Percentiles rank a stretch among this genome's conserved stretches.
phyloP scores from a whole-genome alignment of 2,113 vertebrate species.

The Eretmochelys imbricata region DNA sequence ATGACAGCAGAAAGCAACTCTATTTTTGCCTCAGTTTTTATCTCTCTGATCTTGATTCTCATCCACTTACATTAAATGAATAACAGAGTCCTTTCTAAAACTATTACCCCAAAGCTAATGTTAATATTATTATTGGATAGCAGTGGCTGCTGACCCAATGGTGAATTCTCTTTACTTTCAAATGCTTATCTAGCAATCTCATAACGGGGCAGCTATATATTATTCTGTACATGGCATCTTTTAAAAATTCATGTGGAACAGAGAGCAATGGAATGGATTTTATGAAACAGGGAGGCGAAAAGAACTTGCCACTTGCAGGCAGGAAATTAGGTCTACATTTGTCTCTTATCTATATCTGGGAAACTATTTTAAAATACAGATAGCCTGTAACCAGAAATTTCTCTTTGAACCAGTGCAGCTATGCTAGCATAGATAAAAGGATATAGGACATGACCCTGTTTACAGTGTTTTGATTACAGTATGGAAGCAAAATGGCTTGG shows the following conservation, averaged over 20 bases:
- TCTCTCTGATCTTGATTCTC: neutral
- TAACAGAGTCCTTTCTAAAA: neutral
- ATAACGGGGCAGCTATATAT: neutral
- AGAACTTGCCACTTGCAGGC: neutral
- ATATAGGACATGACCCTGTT: neutral
- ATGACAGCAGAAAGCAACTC: neutral
- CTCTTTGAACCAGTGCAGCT: neutral
- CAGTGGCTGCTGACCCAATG: neutral
- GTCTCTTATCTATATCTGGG: neutral
- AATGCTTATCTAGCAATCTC: neutral
- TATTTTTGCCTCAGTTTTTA: neutral
- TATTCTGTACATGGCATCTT: neutral
- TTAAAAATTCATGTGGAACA: neutral
- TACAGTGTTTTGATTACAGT: neutral
- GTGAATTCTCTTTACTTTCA: neutral
- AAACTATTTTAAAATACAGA: neutral
- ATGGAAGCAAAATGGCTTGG: neutral
- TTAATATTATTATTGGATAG: neutral
- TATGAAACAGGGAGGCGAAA: neutral
- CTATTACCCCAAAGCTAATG: neutral
- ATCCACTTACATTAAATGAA: neutral
- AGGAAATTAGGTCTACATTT: neutral
- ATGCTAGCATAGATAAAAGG: fast-evolving
- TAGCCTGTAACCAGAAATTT: neutral
- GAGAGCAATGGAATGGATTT: neutral